phyloP scores from a whole-genome alignment of 1,140 invertebrate genomes.

The Olivierus martensii region DNA sequence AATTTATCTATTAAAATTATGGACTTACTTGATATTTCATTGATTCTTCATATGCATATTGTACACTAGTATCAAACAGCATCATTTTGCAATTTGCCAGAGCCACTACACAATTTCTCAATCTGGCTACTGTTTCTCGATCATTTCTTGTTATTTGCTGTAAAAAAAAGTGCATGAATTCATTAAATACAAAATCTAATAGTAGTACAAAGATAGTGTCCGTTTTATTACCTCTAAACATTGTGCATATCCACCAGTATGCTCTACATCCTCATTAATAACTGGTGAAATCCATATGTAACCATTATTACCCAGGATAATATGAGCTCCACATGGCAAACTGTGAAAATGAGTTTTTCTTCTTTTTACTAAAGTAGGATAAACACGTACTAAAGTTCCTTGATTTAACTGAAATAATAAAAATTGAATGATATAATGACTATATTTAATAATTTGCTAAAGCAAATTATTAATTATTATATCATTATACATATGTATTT shows the following conservation, averaged over 20 bases:
- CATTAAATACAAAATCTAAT: too few relatives aligned
- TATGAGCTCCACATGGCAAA: slow-evolving; percentile 69
- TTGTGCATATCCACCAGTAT: slow-evolving; percentile 59
- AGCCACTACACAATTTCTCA: slow-evolving; percentile 78
- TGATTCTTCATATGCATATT: slow-evolving; percentile 82
- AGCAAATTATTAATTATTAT: slow-evolving; percentile 18
- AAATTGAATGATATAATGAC: too few relatives aligned
- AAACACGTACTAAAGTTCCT: slow-evolving; percentile 80
- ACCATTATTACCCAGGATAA: slow-evolving; percentile 95
- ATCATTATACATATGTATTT: too few relatives aligned
- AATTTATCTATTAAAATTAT: not conserved
- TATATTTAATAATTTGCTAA: too few relatives aligned
- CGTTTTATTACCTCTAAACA: slow-evolving; percentile 44
- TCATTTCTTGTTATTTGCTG: slow-evolving; percentile 53
- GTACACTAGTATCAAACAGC: slow-evolving; percentile 82
- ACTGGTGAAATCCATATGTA: slow-evolving; percentile 86
- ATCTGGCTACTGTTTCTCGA: slow-evolving; percentile 64
- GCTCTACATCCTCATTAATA: slow-evolving; percentile 42
- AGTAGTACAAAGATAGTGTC: too few relatives aligned
- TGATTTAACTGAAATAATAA: slow-evolving; percentile 45
- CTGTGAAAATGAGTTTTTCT: slow-evolving; percentile 95
- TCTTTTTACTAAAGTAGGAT: slow-evolving; percentile 80
- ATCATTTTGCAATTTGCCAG: slow-evolving; percentile 72
- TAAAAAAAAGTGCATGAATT: slow-evolving; percentile 24
- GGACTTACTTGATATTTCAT: slow-evolving; percentile 52